phyloP scores from a whole-genome alignment of 2,113 vertebrate species.

The Nothobranchius furzeri region DNA sequence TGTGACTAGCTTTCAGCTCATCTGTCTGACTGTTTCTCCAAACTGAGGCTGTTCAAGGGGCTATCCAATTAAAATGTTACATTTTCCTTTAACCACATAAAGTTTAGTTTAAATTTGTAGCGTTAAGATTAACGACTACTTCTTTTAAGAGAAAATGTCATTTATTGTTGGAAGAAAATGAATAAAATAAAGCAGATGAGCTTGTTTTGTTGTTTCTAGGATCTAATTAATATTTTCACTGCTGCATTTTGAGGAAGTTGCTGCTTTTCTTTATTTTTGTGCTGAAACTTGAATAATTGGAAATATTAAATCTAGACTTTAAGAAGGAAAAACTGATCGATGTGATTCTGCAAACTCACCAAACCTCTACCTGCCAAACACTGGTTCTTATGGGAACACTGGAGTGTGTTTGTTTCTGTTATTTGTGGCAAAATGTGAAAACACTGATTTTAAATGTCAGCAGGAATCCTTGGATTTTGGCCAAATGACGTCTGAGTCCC shows the following conservation, averaged over 20 bases:
- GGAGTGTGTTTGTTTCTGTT: too few relatives aligned
- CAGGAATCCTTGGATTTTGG: too few relatives aligned
- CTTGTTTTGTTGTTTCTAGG: background rate
- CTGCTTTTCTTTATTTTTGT: background rate
- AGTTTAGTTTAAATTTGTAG: background rate
- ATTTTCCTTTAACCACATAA: too few relatives aligned
- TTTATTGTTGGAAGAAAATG: background rate
- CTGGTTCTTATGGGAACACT: too few relatives aligned
- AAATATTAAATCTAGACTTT: background rate
- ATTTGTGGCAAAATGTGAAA: background rate
- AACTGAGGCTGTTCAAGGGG: too few relatives aligned
- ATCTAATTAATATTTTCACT: background rate
- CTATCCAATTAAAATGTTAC: too few relatives aligned
- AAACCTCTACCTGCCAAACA: too few relatives aligned
- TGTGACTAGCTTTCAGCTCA: too few relatives aligned
- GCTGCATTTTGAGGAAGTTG: background rate
- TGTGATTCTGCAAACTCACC: too few relatives aligned
- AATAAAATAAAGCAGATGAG: background rate
- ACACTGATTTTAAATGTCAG: background rate
- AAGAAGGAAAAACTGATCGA: background rate
- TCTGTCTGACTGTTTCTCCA: too few relatives aligned
- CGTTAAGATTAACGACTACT: background rate
- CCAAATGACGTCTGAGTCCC: background rate
- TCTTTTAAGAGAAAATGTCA: too few relatives aligned
- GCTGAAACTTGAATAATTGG: background rate